A percentile compares a stretch with the other conserved stretches of the same genome.
phyloP scores from a whole-genome alignment of 2,113 vertebrate species.

The Blennius ocellaris region DNA sequence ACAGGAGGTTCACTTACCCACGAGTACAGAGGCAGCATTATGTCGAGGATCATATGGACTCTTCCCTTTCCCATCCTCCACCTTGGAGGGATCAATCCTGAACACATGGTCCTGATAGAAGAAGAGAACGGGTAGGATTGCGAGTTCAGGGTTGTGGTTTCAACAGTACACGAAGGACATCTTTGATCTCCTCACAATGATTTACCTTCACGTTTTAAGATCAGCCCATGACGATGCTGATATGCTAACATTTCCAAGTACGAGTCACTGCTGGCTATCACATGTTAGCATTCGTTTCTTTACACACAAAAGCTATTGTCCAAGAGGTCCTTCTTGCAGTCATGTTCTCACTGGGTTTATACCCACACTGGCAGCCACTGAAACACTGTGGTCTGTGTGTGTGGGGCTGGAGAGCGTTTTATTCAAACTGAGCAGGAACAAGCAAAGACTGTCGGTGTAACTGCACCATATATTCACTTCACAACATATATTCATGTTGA shows the following conservation, averaged over 20 bases:
- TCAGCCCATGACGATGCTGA: not conserved
- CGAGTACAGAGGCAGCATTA: slow-evolving; percentile 89
- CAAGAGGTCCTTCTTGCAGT: not conserved
- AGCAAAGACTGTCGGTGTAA: not conserved
- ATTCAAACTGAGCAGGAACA: not conserved
- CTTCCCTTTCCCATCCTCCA: slow-evolving; percentile 95
- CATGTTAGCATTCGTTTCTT: not conserved
- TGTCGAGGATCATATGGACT: slow-evolving; percentile 95
- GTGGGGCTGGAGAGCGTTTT: not conserved
- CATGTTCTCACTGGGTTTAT: not conserved
- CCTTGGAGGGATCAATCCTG: slow-evolving; percentile 80
- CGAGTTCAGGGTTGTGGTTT: not conserved
- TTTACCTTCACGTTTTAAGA: not conserved
- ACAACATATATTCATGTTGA: no score
- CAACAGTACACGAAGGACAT: not conserved
- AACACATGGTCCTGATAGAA: slow-evolving; percentile 89
- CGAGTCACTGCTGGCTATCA: not conserved
- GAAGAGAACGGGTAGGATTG: not conserved
- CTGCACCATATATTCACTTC: not conserved
- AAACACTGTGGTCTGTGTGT: not conserved
- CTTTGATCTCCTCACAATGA: not conserved
- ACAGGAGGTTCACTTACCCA: slow-evolving; percentile 82
- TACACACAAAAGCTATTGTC: not conserved
- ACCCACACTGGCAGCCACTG: not conserved
- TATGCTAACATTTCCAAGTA: slow-evolving; percentile 1